Base-by-base conservation (phyloP, 2,888 invertebrate species). In the Trichopoda pennipes region DNA sequence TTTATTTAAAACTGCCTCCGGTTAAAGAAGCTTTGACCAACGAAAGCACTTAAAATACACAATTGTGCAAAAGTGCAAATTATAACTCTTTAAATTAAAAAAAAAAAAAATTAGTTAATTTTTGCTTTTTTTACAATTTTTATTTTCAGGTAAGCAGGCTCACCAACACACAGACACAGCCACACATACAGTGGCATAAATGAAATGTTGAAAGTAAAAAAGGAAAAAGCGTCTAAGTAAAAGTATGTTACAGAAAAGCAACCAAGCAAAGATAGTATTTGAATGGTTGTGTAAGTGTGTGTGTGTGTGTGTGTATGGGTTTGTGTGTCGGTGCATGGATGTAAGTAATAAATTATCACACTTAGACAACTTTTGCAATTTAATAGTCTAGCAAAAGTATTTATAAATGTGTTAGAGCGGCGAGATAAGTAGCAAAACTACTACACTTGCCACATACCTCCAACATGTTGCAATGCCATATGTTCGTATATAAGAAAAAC, bases 341-440 rank as follows among this genome's bases (percentile, higher is more conserved):
- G 55, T 64, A 56, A 49, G 77, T 74, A 77, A 81, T 81, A 81
- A 81, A 81, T 81, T 81, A 73, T 77, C 69, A 69, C 68, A 76
- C 63, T 77, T 77, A 73, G 81, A 81, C 81, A 77, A 74, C 44
- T 81, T 81, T 81, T 77, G 77, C 77, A 81, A 81, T 81, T 81
- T 81, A 81, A 81, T 81, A 81, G 81, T 81, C 77, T 81, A 56
- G 77, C 32, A 68, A n/a, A 73, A 75, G 72, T 63, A 47, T 76
- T 80, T 80, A 72, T 76, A 80, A 80, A 76, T 76, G 80, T 76
- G 77, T 73, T 63, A 58, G 68, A 77, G 51, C 51, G 53, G 73
- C 73, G 35, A 81, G 81, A 77, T 81, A 81, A 77, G 77, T 73
- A 66, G 73, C 53, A 73, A 55, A 61, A 70, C 69, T 72, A 49